These are phyloP conservation scores for Heterodera schachtii DNA, from an alignment of 1,140 invertebrate species.

Conservation along the genomic window DNA sequence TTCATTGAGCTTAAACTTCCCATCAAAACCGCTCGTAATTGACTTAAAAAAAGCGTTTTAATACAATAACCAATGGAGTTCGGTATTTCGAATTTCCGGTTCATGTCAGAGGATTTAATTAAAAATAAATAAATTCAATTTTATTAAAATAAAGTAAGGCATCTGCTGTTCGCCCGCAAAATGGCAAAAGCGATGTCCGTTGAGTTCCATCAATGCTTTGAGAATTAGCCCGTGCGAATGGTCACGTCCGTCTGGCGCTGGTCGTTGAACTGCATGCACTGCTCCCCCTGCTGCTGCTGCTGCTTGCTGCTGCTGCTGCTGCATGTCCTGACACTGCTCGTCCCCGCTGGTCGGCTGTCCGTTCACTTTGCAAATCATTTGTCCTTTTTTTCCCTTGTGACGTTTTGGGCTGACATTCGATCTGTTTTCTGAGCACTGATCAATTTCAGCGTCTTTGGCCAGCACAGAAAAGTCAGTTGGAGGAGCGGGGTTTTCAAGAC, in stretches of 20 bases:
- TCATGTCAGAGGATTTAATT: too few species aligned
- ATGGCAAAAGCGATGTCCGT: too few species aligned
- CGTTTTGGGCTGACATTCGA: slow-evolving; percentile 35
- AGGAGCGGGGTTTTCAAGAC: slow-evolving; percentile 26
- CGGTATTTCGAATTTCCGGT: neutral
- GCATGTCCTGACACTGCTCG: slow-evolving; percentile 14
- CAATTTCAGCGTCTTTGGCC: slow-evolving; percentile 46
- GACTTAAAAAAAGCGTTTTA: too few species aligned
- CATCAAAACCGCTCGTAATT: too few species aligned
- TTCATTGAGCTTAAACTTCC: too few species aligned
- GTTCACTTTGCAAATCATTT: slow-evolving; percentile 27
- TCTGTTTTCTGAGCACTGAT: slow-evolving; percentile 16
- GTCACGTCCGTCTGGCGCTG: slow-evolving; percentile 20
- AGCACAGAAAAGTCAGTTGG: slow-evolving; percentile 42
- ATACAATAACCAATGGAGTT: too few species aligned
- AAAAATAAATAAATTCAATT: too few species aligned
- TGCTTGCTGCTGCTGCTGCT: slow-evolving; percentile 1
- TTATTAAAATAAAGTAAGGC: too few species aligned
- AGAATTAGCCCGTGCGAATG: slow-evolving; percentile 23
- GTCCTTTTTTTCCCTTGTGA: slow-evolving; percentile 14
- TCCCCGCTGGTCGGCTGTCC: slow-evolving; percentile 28
- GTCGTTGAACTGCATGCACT: slow-evolving; percentile 34
- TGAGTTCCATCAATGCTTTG: too few species aligned
- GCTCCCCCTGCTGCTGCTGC: too few species aligned
- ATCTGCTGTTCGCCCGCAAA: slow-evolving; percentile 11